phyloP scores from a whole-genome alignment of 2,113 vertebrate species.

The Brachyistius frenatus region DNA sequence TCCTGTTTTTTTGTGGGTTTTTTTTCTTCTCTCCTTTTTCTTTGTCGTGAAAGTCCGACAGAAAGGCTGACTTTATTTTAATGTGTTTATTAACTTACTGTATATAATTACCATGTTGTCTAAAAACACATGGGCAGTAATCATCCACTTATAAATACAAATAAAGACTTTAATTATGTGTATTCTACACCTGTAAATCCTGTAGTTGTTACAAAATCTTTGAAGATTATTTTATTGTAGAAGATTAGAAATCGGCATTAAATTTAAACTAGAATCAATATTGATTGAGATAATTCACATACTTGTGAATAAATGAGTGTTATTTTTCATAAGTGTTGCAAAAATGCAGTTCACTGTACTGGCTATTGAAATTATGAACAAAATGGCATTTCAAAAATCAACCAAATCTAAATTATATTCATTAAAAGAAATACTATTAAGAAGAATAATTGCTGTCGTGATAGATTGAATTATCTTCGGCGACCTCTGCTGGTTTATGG shows the following conservation, averaged over 20 bases:
- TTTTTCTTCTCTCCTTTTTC: not conserved
- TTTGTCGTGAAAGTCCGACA: not conserved
- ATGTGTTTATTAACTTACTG: not conserved
- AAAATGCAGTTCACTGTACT: not conserved
- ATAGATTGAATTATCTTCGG: slow-evolving; percentile 39
- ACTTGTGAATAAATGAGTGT: not conserved
- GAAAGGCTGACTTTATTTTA: not conserved
- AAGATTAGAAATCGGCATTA: too few relatives aligned
- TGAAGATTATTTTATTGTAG: not conserved
- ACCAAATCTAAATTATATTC: not conserved
- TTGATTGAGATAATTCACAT: not conserved
- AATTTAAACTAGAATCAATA: too few relatives aligned
- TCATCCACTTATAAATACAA: not conserved
- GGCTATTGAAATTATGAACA: not conserved
- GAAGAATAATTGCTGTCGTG: not conserved
- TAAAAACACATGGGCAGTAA: not conserved
- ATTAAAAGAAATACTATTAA: not conserved
- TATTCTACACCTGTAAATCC: not conserved
- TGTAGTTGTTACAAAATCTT: not conserved
- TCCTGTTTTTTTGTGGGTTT: too few relatives aligned
- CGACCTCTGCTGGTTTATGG: slow-evolving; percentile 63
- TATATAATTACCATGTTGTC: not conserved
- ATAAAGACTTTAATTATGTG: not conserved
- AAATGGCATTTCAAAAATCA: not conserved
- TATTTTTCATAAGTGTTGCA: not conserved